Base-by-base conservation (phyloP, 1,140 invertebrate genomes). In the Steinernema khuongi region DNA sequence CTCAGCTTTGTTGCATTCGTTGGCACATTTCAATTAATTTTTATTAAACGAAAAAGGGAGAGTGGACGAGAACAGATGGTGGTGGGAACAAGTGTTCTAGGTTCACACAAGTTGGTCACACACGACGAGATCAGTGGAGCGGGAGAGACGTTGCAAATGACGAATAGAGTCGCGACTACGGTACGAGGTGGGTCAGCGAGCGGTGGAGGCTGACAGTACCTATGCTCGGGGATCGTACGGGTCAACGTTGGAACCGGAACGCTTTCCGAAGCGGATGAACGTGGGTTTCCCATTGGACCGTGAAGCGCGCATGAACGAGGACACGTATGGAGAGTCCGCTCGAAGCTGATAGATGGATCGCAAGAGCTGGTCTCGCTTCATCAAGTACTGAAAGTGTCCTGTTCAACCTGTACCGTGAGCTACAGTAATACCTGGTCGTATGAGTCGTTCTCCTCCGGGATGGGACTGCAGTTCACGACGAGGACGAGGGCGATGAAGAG, bases 21-120 rank as follows among this genome's bases (percentile, higher is more conserved):
- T 60, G 4, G 7, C 11, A 60, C 14, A 60, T 60, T 60, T 60
- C 50, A 60, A 60, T 60, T 60, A 60, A 7, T 60, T 60, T 60
- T 60, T 60, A 60, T 60, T 60, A 60, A 60, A 60, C 50, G 50
- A 60, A 60, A 60, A 60, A n/a, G 11, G 50, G 50, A 60, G 50
- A 60, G 11, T 14, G 50, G 19, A 22, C 14, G 36, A 41, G 36
- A 41, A 41, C 36, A 60, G 50, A 14, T 60, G 50, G 50, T 60
- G 14, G 50, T 60, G 50, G 26, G 50, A 60, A 60, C 50, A 60
- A 41, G n/a, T 41, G 36, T 11, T 41, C n/a, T n/a, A n/a, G n/a
- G n/a, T n/a, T n/a, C n/a, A n/a, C n/a, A n/a, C n/a, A n/a, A n/a
- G n/a, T n/a, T n/a, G n/a, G n/a, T n/a, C n/a, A n/a, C n/a, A n/a